Conservation (phyloP, 2,888 invertebrate genomes). For the Notodonta dromedarius region DNA sequence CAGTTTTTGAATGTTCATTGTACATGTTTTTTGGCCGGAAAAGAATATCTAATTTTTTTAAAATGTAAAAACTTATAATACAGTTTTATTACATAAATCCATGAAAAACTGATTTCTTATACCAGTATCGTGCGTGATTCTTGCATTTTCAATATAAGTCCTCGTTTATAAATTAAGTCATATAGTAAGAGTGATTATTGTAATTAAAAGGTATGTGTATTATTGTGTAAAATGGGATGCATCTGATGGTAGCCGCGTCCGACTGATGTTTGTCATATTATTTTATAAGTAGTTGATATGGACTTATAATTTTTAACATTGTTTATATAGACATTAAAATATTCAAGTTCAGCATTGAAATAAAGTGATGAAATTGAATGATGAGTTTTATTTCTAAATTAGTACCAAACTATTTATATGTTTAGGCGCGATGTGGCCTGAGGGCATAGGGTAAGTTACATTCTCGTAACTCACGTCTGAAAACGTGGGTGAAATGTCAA, state of each 20-base stretch:
- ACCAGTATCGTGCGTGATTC: background rate
- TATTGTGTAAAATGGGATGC: conserved; percentile 40
- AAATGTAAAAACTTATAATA: too few relatives aligned
- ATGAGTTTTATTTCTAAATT: conserved; percentile 35
- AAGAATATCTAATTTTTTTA: too few relatives aligned
- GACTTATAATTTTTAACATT: conserved; percentile 69
- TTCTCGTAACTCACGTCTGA: too few relatives aligned
- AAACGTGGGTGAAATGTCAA: too few relatives aligned
- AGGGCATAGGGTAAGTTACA: too few relatives aligned
- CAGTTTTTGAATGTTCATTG: background rate
- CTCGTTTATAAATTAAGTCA: background rate
- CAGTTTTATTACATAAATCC: too few relatives aligned
- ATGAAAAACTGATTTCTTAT: too few relatives aligned
- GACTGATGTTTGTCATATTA: conserved; percentile 51
- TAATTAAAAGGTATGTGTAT: conserved; percentile 42
- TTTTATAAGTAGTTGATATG: conserved; percentile 40
- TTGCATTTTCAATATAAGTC: background rate
- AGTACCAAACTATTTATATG: too few relatives aligned
- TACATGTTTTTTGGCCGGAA: background rate
- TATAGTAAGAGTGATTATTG: conserved; percentile 13
- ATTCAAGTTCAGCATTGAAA: conserved; percentile 78
- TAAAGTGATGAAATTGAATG: conserved; percentile 76
- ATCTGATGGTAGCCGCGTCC: conserved; percentile 39
- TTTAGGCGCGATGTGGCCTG: too few relatives aligned
- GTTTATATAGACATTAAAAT: conserved; percentile 81